Evolutionary conservation across 1,140 invertebrate genomes (phyloP).

Genomic region (Thereuonema tuberculata): DNA sequence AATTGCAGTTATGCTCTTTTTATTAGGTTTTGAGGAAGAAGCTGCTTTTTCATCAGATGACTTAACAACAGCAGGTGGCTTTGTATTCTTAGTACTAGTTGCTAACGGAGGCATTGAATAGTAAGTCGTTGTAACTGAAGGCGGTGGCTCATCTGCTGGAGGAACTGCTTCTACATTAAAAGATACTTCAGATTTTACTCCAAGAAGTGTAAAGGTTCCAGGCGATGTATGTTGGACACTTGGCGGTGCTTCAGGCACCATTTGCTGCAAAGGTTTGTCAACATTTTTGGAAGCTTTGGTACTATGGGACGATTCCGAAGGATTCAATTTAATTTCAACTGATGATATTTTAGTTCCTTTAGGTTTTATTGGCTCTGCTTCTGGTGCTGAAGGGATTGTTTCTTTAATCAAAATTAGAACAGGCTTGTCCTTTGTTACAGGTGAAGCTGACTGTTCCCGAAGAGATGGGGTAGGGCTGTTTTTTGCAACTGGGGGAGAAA

Average conservation of each 20-base stretch:
- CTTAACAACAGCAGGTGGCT: too few species aligned
- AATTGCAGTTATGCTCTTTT: too few species aligned
- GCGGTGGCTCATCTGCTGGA: background rate
- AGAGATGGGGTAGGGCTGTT: too few species aligned
- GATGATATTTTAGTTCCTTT: background rate
- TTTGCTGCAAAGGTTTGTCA: background rate
- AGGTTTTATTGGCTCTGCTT: too few species aligned
- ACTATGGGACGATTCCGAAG: background rate
- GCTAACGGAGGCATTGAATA: too few species aligned
- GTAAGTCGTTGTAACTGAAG: too few species aligned
- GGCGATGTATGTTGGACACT: background rate
- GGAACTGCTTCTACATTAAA: constrained; percentile 6
- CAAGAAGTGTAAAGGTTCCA: background rate
- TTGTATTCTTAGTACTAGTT: too few species aligned
- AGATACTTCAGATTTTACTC: constrained; percentile 9
- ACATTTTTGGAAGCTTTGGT: background rate
- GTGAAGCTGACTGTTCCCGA: background rate
- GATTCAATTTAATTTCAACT: constrained; percentile 1
- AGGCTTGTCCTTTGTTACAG: background rate
- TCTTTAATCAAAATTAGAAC: background rate
- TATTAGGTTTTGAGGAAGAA: background rate
- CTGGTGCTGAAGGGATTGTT: background rate
- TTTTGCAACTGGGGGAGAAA: background rate
- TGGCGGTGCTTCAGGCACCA: background rate
- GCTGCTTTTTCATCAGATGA: background rate